phyloP scores from a whole-genome alignment of 2,797 vertebrate species.

The Catharus ustulatus region DNA sequence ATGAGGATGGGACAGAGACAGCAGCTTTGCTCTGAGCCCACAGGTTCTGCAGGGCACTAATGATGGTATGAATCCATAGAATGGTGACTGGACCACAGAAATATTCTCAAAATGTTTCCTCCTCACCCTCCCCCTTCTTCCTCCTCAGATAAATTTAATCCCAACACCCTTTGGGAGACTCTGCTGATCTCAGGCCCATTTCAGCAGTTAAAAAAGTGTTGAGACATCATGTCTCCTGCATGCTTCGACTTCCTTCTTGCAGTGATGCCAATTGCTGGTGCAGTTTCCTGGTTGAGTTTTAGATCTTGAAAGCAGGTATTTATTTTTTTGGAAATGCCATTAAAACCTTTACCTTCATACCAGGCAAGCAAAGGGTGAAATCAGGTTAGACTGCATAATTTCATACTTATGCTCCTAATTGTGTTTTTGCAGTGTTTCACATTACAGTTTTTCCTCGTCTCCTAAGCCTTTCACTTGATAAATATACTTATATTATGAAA shows the following conservation, averaged over 20 bases:
- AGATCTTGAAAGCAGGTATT: neutral
- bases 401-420: slow-evolving; percentile 3
- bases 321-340: slow-evolving; percentile 19
- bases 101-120: neutral
- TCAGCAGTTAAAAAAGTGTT: neutral
- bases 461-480: slow-evolving; percentile 39
- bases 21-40: neutral
- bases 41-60: neutral
- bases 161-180: neutral
- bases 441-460: slow-evolving; percentile 46
- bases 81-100: neutral
- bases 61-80: neutral
- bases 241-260: neutral
- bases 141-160: neutral
- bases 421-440: slow-evolving; percentile 51
- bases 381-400: slow-evolving; percentile 28
- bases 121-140: neutral
- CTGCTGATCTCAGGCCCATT: neutral
- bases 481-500: slow-evolving; percentile 51
- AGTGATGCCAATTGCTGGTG: neutral
- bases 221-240: neutral
- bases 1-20: neutral
- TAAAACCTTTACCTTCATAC: neutral
- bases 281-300: slow-evolving; percentile 4
- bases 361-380: slow-evolving; percentile 21